These are phyloP conservation scores for Dyspetes luteomarginatus DNA, from an alignment of 2,888 invertebrate species.

Conservation along the genomic window DNA sequence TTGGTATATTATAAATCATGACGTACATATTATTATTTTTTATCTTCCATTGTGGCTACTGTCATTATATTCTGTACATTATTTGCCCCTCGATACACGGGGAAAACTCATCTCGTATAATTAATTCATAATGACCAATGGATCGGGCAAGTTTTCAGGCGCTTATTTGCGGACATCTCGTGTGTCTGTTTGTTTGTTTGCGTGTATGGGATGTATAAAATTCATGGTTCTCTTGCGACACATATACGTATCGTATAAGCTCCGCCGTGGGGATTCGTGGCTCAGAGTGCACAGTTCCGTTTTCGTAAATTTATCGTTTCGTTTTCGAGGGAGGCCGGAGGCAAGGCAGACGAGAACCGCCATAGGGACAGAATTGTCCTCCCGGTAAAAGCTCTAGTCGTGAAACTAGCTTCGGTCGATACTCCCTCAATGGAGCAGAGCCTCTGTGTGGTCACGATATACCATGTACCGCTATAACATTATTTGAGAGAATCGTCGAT, in stretches of 20 bases:
- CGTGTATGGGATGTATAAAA: slow-evolving; percentile 16
- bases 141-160: not conserved
- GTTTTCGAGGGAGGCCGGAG: slow-evolving; percentile 36
- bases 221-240: slow-evolving; percentile 29
- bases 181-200: not conserved
- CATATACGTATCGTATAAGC: not conserved
- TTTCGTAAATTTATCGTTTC: slow-evolving; percentile 60
- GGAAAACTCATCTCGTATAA: slow-evolving; percentile 18
- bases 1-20: not conserved
- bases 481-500: slow-evolving; percentile 64
- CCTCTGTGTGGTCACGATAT: slow-evolving; percentile 54
- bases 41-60: not conserved
- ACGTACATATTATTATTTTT: not conserved
- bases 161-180: not conserved
- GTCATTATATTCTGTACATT: not conserved
- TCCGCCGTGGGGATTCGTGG: slow-evolving; percentile 33
- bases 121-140: slow-evolving; percentile 19
- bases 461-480: slow-evolving; percentile 57
- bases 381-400: slow-evolving; percentile 55
- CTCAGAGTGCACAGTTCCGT: slow-evolving; percentile 34
- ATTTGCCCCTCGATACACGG: not conserved
- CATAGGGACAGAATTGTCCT: slow-evolving; percentile 42
- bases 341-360: not conserved
- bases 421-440: slow-evolving; percentile 52
- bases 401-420: slow-evolving; percentile 60